These are phyloP conservation scores for Drosophila histrio DNA, from an alignment of 2,888 invertebrate species.

Conservation along the genomic window DNA sequence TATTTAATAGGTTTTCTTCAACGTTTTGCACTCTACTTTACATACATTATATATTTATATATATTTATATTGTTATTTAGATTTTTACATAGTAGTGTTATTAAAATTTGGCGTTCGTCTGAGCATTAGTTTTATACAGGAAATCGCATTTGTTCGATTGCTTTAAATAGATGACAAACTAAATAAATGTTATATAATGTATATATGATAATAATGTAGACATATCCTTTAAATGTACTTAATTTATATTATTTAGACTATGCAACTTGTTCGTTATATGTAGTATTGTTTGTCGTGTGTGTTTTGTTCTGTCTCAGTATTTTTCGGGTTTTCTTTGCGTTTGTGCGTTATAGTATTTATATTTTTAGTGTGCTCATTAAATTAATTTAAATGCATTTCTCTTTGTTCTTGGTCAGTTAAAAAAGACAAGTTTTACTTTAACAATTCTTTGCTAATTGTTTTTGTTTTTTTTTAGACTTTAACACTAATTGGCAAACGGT, in stretches of 20 bases:
- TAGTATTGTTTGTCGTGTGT: constrained; percentile 18
- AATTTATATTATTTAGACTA: constrained; percentile 41
- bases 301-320: constrained; percentile 20
- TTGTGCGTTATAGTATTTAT: constrained; percentile 29
- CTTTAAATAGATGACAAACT: constrained; percentile 58
- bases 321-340: constrained; percentile 10
- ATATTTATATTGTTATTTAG: constrained; percentile 27
- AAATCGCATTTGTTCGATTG: constrained; percentile 45
- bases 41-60: too few relatives aligned
- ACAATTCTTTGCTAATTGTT: constrained; percentile 33
- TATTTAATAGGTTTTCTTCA: constrained; percentile 29
- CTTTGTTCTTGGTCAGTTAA: constrained; percentile 49
- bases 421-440: constrained; percentile 39
- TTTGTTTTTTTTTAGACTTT: constrained; percentile 5
- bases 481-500: constrained; percentile 62
- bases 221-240: constrained; percentile 26
- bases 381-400: constrained; percentile 59
- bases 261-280: constrained; percentile 40
- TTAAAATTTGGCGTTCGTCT: constrained; percentile 68
- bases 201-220: constrained; percentile 16
- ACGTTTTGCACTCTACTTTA: constrained; percentile 39
- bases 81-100: constrained; percentile 67
- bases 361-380: constrained; percentile 40
- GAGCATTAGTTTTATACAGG: constrained; percentile 67
- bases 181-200: constrained; percentile 35